phyloP scores from a whole-genome alignment of 2,113 vertebrate genomes.

The Clupea harengus region DNA sequence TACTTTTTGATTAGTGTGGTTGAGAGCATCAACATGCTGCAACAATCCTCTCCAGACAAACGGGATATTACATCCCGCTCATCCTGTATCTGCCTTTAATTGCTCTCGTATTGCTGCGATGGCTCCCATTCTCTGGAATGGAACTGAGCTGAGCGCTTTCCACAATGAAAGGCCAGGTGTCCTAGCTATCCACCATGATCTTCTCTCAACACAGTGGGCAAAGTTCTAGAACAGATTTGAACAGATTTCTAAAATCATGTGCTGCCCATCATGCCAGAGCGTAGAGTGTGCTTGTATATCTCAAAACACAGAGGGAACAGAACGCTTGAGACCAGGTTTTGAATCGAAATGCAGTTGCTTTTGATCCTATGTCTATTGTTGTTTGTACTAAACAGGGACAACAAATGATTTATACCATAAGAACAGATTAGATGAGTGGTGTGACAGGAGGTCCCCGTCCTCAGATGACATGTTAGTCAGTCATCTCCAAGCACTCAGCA shows the following conservation, averaged over 20 bases:
- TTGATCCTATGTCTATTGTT: neutral
- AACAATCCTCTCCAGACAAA: constrained; percentile 28
- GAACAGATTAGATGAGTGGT: neutral
- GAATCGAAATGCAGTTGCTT: too few relatives aligned
- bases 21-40: neutral
- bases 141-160: neutral
- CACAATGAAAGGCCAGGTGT: constrained; percentile 2
- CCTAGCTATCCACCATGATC: neutral
- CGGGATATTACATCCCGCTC: constrained; percentile 18
- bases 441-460: neutral
- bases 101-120: neutral
- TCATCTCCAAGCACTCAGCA: neutral
- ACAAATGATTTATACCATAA: neutral
- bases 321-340: neutral
- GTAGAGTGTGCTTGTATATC: neutral
- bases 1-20: constrained; percentile 25
- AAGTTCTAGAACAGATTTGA: neutral
- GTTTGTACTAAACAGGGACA: neutral
- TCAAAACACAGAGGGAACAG: neutral
- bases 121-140: neutral
- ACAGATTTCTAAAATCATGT: neutral
- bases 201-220: neutral
- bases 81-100: constrained; percentile 28
- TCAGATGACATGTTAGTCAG: neutral
- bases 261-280: neutral